These are phyloP conservation scores for Otis tarda DNA, from an alignment of 2,113 vertebrate species.

Conservation along the genomic window DNA sequence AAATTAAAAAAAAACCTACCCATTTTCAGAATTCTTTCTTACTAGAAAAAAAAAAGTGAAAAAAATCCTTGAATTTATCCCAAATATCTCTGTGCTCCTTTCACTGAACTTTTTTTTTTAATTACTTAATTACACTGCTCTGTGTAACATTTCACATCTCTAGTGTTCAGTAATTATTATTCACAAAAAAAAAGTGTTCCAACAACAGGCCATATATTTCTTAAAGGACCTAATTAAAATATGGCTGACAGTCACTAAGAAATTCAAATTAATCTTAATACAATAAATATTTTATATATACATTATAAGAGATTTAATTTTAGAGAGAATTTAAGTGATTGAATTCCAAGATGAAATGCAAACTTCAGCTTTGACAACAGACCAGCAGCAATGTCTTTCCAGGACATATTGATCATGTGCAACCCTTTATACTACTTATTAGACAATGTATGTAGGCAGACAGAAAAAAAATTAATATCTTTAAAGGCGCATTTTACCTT, in stretches of 20 bases:
- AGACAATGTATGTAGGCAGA: neutral
- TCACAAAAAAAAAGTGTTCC: neutral
- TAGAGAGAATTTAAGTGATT: neutral
- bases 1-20: accelerated
- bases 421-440: neutral
- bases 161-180: accelerated
- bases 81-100: neutral
- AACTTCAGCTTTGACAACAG: neutral
- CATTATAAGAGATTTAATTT: neutral
- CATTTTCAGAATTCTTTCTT: neutral
- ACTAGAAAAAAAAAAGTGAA: neutral
- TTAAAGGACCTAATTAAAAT: neutral
- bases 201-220: neutral
- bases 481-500: neutral
- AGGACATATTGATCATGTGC: neutral
- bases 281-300: neutral
- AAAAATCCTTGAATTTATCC: no score
- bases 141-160: neutral
- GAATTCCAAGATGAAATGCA: neutral
- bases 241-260: neutral
- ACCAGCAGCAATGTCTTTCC: neutral
- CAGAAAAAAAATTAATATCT: neutral
- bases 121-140: neutral
- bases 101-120: neutral
- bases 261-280: neutral